Base-by-base conservation (phyloP, 1,140 invertebrate genomes). In the Drosophila nasuta region DNA sequence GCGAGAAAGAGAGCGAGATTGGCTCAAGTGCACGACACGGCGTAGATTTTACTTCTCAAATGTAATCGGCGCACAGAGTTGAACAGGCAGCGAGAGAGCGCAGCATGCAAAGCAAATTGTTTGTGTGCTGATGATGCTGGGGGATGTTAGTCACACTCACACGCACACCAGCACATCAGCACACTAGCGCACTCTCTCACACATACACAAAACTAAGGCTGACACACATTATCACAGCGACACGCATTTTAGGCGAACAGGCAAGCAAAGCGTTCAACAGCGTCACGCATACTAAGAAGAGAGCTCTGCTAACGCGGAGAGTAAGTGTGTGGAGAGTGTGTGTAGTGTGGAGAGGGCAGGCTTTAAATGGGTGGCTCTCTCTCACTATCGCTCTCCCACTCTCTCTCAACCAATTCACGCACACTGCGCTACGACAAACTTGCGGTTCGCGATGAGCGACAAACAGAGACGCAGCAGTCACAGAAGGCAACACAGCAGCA, bases 21-120 rank as follows among this genome's bases (percentile, higher is more conserved):
- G 69, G 74, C 89, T 91, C 85, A 91, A 91, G 89, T 89, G 83
- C 43, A 63, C 76, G 80, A 81, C 85, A 79, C 74, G 65, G 82
- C 79, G 85, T 86, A 91, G 89, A 91, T 91, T 91, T 91, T 88
- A 85, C 86, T 91, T 91, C 89, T 91, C 89, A 91, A 91, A 86
- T 91, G 82, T 86, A 90, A 54, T 62, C 75, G 89, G 89, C 79
- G 72, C 63, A 8, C 89, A 91, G 89, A 35, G 3, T 7, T 8
- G 15, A 60, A 33, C 38, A 28, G 20, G 8, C 7, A 56, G 52
- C 6, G 35, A 7, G 35, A 38, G 35, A 38, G 17, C 7, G 33
- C 49, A 11, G 15, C 8, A 45, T 17, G 20, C 7, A 20, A 54
- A 10, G 45, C 8, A 30, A 7, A n/a, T 20, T 51, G 56, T 41